phyloP scores from a whole-genome alignment of 2,797 vertebrate genomes.

The Alcedo quadribrachys region DNA sequence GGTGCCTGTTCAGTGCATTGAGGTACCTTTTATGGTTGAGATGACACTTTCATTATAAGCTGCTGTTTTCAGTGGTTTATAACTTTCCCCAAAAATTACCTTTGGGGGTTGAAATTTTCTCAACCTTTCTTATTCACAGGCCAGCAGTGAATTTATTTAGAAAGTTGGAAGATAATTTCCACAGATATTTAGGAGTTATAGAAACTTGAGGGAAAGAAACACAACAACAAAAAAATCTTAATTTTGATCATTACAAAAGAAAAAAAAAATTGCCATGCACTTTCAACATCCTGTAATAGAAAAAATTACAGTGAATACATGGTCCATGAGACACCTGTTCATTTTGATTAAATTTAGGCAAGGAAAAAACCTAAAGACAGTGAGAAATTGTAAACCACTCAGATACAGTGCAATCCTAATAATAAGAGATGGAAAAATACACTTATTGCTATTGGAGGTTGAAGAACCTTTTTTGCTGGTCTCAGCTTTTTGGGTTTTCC shows the following conservation, averaged over 20 bases:
- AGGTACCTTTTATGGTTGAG: constrained; percentile 66
- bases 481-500: constrained; percentile 14
- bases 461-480: not conserved
- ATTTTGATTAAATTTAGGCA: not conserved
- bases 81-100: constrained; percentile 59
- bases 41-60: constrained; percentile 69
- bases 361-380: not conserved
- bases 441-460: not conserved
- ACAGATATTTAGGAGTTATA: not conserved
- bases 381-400: not conserved
- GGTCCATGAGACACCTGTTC: not conserved
- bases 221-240: not conserved
- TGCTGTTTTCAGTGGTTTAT: constrained; percentile 66
- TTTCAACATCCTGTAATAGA: not conserved
- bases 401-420: not conserved
- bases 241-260: not conserved
- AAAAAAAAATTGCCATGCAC: not conserved
- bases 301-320: not conserved
- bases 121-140: constrained; percentile 39
- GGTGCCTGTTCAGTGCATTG: constrained; percentile 37
- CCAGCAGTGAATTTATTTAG: constrained; percentile 39
- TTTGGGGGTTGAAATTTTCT: constrained; percentile 62
- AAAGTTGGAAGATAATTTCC: constrained; percentile 39
- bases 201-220: not conserved
- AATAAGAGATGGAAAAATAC: not conserved